phyloP scores from a whole-genome alignment of 2,888 invertebrate genomes.

The Melanophora roralis region DNA sequence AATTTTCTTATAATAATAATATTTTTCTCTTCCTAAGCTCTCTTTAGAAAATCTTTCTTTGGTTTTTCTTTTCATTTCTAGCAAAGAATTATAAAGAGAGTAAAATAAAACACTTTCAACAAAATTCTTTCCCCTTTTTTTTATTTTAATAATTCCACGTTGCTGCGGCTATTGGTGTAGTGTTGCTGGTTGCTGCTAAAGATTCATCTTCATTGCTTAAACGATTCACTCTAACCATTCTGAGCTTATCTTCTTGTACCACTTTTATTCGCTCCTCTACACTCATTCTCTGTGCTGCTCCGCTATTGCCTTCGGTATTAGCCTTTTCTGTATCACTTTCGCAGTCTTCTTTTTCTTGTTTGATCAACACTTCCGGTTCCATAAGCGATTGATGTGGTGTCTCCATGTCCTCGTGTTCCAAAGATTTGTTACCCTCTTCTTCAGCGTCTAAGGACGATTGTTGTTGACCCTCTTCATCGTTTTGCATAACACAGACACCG shows the following conservation, averaged over 20 bases:
- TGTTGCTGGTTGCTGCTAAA: slow-evolving; percentile 40
- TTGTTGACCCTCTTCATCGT: slow-evolving; percentile 87
- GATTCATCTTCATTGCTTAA: slow-evolving; percentile 69
- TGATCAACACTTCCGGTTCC: slow-evolving; percentile 75
- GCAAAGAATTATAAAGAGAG: slow-evolving; percentile 49
- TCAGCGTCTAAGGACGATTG: not conserved
- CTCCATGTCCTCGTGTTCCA: slow-evolving; percentile 52
- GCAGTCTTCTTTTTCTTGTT: slow-evolving; percentile 74
- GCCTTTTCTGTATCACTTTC: slow-evolving; percentile 66
- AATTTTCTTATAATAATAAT: not conserved
- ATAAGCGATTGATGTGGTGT: slow-evolving; percentile 73
- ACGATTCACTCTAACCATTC: slow-evolving; percentile 70
- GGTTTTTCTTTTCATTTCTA: slow-evolving; percentile 21
- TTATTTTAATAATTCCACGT: slow-evolving; percentile 68
- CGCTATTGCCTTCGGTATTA: slow-evolving; percentile 21
- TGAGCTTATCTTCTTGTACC: slow-evolving; percentile 71
- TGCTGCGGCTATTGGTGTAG: slow-evolving; percentile 45
- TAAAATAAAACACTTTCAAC: not conserved
- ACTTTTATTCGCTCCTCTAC: slow-evolving; percentile 64
- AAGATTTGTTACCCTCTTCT: slow-evolving; percentile 6
- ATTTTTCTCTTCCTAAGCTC: not conserved
- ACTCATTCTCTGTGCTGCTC: not conserved
- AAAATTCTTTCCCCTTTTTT: not conserved
- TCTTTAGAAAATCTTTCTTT: slow-evolving; percentile 47
- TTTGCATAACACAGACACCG: slow-evolving; percentile 92